Evolutionary conservation across 2,113 vertebrate species (phyloP), one percentile per base, ranked within the genome.

Genomic region (Triplophysa dalaica): DNA sequence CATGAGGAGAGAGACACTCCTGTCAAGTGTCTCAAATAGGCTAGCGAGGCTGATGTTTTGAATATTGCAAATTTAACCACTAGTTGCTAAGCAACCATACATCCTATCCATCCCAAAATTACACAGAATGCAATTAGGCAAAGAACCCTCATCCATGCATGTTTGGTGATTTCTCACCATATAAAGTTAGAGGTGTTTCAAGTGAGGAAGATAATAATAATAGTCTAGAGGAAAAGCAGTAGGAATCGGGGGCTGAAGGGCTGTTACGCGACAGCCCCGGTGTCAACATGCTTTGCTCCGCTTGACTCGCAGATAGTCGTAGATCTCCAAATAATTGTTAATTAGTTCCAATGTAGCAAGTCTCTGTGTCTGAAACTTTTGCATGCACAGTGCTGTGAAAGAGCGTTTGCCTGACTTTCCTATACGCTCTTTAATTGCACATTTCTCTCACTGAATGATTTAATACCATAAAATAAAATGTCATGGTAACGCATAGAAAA

Each of bases 81-180:
- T 43, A 74, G 70, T 74, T 74, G 54, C 70, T 74, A 60, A 54
- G 70, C 70, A 74, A 74, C 70, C n/a, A 74, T 74, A 74, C 56
- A 60, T 74, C 70, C 56, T 38, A 43, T 74, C 60, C 56, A 60
- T 74, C 54, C 56, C 56, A 43, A 74, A 74, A 74, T 74, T 41
- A 60, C 13, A 61, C 29, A 61, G 19, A 61, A 60, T 61, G 13
- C 70, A 74, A 74, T 74, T 74, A 74, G 29, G 33, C 3, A 60
- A 12, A 17, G 29, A 43, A 8, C 54, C 54, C 1, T 54, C 70
- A 24, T 60, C 33, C 33, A 60, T 61, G 33, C 70, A 61, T 13
- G 33, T 74, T 56, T 58, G 50, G 69, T 21, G 26, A 72, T 24
- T 72, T 72, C 54, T 58, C 54, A 43, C 70, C 54, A 43, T 29